A percentile compares a stretch with the other conserved stretches of the same genome.
Conservation (phyloP, 1,140 invertebrate species). For the Adoxophyes honmai region DNA sequence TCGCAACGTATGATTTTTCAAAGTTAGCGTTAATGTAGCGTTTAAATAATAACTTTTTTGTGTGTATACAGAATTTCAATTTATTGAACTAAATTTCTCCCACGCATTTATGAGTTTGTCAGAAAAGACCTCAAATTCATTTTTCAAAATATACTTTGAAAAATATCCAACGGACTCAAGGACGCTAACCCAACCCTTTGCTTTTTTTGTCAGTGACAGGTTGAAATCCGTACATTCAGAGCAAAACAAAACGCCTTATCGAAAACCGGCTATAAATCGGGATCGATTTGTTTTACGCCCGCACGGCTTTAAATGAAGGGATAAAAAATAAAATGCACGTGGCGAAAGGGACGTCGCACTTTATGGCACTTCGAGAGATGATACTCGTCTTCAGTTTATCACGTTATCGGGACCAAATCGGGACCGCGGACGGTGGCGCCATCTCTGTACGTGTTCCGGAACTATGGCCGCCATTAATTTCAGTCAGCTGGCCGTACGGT, state of each 20-base stretch:
- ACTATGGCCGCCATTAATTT: constrained; percentile 9
- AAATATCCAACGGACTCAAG: too few relatives aligned
- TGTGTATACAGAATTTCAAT: too few relatives aligned
- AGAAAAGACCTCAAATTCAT: too few relatives aligned
- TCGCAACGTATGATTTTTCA: too few relatives aligned
- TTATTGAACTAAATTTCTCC: too few relatives aligned
- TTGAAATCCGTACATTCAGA: too few relatives aligned
- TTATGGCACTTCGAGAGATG: constrained; percentile 1
- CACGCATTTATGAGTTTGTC: too few relatives aligned
- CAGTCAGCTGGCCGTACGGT: not conserved
- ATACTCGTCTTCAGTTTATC: not conserved
- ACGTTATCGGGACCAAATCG: not conserved
- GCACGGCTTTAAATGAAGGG: not conserved
- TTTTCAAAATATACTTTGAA: too few relatives aligned
- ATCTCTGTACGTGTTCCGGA: not conserved
- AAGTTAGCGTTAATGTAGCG: too few relatives aligned
- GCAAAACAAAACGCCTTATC: not conserved
- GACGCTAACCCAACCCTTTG: too few relatives aligned
- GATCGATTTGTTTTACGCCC: constrained; percentile 1
- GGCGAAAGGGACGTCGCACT: constrained; percentile 3
- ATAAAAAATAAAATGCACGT: constrained; percentile 12
- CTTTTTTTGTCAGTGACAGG: too few relatives aligned
- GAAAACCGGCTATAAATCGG: not conserved
- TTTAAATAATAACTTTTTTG: too few relatives aligned
- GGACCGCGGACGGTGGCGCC: not conserved